Percentiles rank a stretch among this genome's conserved stretches.
These are phyloP conservation scores for Seriola dumerili DNA, from an alignment of 2,113 vertebrate genomes.

Conservation along the genomic window DNA sequence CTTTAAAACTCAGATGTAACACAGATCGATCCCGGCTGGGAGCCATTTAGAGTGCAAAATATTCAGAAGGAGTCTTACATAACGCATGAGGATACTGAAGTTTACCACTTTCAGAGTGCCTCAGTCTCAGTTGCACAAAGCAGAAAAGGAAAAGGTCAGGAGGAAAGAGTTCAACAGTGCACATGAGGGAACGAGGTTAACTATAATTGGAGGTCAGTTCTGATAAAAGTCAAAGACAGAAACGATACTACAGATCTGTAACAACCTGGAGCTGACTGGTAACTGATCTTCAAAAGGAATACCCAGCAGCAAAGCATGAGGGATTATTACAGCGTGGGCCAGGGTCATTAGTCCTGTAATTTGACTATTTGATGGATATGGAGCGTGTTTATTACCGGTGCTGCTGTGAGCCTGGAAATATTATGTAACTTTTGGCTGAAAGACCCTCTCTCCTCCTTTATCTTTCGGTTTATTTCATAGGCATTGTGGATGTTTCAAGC, in stretches of 20 bases:
- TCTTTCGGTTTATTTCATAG: conserved; percentile 29
- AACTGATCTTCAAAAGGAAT: conserved; percentile 60
- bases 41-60: background rate
- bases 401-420: conserved; percentile 19
- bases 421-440: conserved; percentile 26
- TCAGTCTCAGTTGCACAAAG: conserved; percentile 47
- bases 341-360: conserved; percentile 63
- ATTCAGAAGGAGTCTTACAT: background rate
- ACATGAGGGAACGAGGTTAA: conserved; percentile 37
- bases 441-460: background rate
- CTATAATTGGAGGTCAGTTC: conserved; percentile 41
- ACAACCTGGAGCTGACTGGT: conserved; percentile 43
- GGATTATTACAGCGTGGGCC: conserved; percentile 37
- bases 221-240: conserved; percentile 54
- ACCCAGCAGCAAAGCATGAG: conserved; percentile 48
- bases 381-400: conserved; percentile 43
- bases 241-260: conserved; percentile 40
- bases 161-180: conserved; percentile 17
- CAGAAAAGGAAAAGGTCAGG: conserved; percentile 32
- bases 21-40: background rate
- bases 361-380: conserved; percentile 63
- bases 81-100: background rate
- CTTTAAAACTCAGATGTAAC: too few species aligned
- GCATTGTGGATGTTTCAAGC: conserved; percentile 27
- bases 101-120: background rate